These are phyloP conservation scores for Plotosus lineatus DNA, from an alignment of 2,113 vertebrate species.

Conservation along the genomic window DNA sequence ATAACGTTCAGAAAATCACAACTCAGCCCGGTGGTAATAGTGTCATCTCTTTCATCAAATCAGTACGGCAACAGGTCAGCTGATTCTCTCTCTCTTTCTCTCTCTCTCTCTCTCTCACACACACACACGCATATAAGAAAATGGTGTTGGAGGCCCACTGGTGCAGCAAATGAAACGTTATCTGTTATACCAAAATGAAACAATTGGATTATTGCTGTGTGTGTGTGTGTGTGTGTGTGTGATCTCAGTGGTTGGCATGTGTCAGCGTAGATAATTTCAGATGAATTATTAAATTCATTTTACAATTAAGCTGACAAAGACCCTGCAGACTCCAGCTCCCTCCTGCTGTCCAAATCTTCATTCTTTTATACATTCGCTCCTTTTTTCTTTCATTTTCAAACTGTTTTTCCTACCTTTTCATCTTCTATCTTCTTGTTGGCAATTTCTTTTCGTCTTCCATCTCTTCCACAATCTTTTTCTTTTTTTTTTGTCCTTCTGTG, in stretches of 20 bases:
- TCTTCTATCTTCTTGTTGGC: background rate
- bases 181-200: slow-evolving; percentile 41
- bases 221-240: slow-evolving; percentile 38
- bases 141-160: slow-evolving; percentile 14
- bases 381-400: background rate
- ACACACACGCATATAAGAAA: slow-evolving; percentile 23
- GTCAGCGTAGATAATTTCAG: slow-evolving; percentile 39
- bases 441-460: background rate
- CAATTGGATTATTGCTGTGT: slow-evolving; percentile 44
- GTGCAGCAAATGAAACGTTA: slow-evolving; percentile 37
- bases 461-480: background rate
- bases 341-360: background rate
- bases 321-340: slow-evolving; percentile 20
- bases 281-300: slow-evolving; percentile 45
- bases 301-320: slow-evolving; percentile 35
- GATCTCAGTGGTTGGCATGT: slow-evolving; percentile 30
- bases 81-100: background rate
- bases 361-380: background rate
- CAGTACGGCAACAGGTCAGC: background rate
- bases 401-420: background rate
- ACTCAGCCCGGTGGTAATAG: background rate
- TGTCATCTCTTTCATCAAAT: slow-evolving; percentile 2
- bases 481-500: background rate
- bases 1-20: background rate
- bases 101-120: slow-evolving; percentile 9